These are phyloP conservation scores for Megastigmus dorsalis DNA, from an alignment of 2,888 invertebrate species.

Conservation along the genomic window DNA sequence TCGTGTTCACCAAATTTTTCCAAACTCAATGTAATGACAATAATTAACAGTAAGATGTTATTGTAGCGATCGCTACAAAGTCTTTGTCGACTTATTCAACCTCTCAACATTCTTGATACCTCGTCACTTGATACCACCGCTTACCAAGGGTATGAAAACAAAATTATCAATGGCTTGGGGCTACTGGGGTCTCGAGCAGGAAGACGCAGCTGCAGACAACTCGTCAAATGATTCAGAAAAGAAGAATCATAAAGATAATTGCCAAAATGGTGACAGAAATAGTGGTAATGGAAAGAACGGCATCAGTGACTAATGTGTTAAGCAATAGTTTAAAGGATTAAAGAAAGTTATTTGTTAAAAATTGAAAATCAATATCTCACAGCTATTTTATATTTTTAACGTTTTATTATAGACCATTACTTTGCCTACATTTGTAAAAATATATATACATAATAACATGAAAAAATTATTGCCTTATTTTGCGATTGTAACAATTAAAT, in stretches of 20 bases:
- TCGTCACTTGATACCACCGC: conserved; percentile 90
- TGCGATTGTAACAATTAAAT: conserved; percentile 17
- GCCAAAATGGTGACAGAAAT: conserved; percentile 10
- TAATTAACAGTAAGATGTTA: conserved; percentile 26
- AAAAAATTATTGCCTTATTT: conserved; percentile 25
- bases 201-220: conserved; percentile 62
- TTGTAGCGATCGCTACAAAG: conserved; percentile 97
- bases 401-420: conserved; percentile 34
- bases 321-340: conserved; percentile 23
- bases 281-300: background rate
- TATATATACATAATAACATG: conserved; percentile 16
- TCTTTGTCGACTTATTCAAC: conserved; percentile 98
- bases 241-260: conserved; percentile 2
- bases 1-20: background rate
- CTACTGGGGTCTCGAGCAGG: conserved; percentile 76
- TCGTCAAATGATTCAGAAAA: conserved; percentile 49
- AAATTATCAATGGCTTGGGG: conserved; percentile 81
- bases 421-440: conserved; percentile 38
- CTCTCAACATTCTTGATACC: conserved; percentile 97
- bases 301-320: background rate
- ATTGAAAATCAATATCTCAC: background rate
- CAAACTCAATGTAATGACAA: background rate
- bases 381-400: background rate
- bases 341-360: background rate
- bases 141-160: conserved; percentile 88